phyloP scores from a whole-genome alignment of 2,113 vertebrate species.

The Toxostoma redivivum region DNA sequence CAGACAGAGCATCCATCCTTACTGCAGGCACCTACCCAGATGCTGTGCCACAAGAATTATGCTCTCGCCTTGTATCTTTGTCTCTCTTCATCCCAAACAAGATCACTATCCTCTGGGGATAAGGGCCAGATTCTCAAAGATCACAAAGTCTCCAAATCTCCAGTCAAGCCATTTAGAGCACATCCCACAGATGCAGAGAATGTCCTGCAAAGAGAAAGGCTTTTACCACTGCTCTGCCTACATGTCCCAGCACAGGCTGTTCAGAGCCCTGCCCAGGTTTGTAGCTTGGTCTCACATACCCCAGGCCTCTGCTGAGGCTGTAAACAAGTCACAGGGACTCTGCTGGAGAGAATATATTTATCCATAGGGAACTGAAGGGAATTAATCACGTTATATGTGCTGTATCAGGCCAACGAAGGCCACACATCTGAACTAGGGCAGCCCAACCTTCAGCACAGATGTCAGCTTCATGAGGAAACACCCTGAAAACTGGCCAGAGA shows the following conservation, averaged over 20 bases:
- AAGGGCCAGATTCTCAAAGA: neutral
- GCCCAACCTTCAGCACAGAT: neutral
- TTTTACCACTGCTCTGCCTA: neutral
- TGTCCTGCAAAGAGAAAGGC: neutral
- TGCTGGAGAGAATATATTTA: neutral
- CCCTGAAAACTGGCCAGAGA: neutral
- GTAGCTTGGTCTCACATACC: neutral
- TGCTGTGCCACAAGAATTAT: fast-evolving
- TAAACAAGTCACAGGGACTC: neutral
- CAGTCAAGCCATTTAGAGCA: neutral
- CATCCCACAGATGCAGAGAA: neutral
- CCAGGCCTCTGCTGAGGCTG: constrained; percentile 6
- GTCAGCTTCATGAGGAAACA: neutral
- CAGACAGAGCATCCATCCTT: neutral
- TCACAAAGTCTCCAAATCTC: neutral
- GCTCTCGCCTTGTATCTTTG: fast-evolving
- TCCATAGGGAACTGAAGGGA: constrained; percentile 1
- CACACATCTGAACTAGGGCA: neutral
- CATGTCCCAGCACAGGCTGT: neutral
- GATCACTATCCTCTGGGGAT: neutral
- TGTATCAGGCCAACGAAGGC: neutral
- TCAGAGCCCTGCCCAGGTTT: neutral
- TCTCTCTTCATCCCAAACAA: neutral
- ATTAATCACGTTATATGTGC: constrained; percentile 17
- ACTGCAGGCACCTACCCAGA: neutral